Conservation (phyloP, 1,140 invertebrate genomes). For the Acromyrmex echinatior region DNA sequence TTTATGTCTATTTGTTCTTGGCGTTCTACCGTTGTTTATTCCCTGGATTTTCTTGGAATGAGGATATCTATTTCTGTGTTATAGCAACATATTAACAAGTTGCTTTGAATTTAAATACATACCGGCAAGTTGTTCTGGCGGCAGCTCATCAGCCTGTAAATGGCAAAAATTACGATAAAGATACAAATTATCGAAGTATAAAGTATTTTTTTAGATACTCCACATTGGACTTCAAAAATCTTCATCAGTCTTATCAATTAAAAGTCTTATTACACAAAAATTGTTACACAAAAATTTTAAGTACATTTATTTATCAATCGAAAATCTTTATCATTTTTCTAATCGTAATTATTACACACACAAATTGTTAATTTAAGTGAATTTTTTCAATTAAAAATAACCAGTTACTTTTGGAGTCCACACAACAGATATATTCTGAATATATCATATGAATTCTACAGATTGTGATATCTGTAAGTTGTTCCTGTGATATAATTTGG, state of each 20-base stretch:
- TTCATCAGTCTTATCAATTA: not conserved
- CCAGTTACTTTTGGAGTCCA: not conserved
- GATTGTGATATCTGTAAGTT: too few species aligned
- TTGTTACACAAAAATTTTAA: constrained; percentile 16
- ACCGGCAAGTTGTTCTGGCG: constrained; percentile 89
- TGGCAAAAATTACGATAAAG: constrained; percentile 45
- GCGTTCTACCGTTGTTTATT: constrained; percentile 25
- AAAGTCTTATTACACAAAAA: constrained; percentile 6
- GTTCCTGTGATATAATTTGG: too few species aligned
- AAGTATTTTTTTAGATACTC: not conserved
- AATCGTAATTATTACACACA: constrained; percentile 12
- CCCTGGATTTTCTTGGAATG: constrained; percentile 18
- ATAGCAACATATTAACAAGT: not conserved
- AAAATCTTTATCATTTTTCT: constrained; percentile 11
- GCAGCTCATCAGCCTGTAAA: constrained; percentile 88
- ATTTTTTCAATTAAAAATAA: constrained; percentile 30
- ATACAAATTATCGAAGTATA: not conserved
- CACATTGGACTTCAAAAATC: not conserved
- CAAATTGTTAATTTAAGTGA: constrained; percentile 28
- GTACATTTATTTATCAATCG: not conserved
- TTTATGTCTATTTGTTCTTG: constrained; percentile 42
- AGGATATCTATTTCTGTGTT: constrained; percentile 11
- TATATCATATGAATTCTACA: too few species aligned
- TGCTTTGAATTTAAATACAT: constrained; percentile 72
- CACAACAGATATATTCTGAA: too few species aligned